A percentile compares a stretch with the other conserved stretches of the same genome.
phyloP scores from a whole-genome alignment of 1,140 invertebrate species.

The Tetramorium parvispinum region DNA sequence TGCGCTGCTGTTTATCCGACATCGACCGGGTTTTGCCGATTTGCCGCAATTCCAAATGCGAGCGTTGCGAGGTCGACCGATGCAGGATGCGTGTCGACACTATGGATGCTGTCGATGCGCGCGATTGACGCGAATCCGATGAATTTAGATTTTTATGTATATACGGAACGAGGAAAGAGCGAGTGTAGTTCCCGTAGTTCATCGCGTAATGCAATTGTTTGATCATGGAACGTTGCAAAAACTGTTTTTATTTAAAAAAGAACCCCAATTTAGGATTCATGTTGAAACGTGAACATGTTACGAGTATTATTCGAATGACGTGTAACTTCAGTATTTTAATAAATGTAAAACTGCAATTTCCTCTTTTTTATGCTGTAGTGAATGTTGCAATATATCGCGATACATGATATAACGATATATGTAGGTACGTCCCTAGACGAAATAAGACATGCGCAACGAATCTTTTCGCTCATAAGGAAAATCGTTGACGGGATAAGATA shows the following conservation, averaged over 20 bases:
- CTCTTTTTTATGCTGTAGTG: background rate
- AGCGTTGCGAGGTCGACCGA: background rate
- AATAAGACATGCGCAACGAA: background rate
- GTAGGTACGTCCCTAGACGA: background rate
- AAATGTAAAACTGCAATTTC: background rate
- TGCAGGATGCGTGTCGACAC: background rate
- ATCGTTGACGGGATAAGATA: slow-evolving; percentile 10
- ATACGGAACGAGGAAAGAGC: background rate
- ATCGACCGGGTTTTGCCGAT: slow-evolving; percentile 31
- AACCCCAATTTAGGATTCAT: background rate
- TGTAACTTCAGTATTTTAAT: background rate
- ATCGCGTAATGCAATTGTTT: slow-evolving; percentile 33
- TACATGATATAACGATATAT: background rate
- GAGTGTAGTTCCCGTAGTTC: background rate
- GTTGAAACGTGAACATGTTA: background rate
- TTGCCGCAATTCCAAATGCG: slow-evolving; percentile 47
- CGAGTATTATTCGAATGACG: background rate
- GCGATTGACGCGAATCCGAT: slow-evolving; percentile 51
- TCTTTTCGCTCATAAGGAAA: background rate
- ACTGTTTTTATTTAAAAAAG: slow-evolving; percentile 15
- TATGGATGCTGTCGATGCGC: background rate
- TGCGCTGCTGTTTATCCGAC: slow-evolving; percentile 54
- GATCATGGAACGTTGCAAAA: slow-evolving; percentile 10
- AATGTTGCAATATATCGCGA: background rate
- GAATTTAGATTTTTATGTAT: slow-evolving; percentile 59